Evolutionary conservation across 2,113 vertebrate genomes (phyloP).

Genomic region (Pogonocichla stellata): DNA sequence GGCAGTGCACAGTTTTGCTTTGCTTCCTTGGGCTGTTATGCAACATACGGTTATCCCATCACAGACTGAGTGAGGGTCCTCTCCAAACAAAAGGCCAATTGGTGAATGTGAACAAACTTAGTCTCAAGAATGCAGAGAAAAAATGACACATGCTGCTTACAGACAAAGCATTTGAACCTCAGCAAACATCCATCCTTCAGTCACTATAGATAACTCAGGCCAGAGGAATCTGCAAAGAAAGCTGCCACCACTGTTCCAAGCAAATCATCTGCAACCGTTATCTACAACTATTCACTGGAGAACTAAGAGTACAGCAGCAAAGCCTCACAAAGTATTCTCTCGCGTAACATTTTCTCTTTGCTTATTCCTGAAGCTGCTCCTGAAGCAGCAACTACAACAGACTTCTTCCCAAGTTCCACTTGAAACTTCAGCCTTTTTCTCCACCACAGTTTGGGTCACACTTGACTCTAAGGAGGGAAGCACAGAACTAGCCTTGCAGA

Average conservation of each 20-base stretch:
- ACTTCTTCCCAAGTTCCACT: background rate
- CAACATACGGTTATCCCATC: background rate
- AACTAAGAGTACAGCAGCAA: background rate
- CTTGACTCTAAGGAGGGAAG: background rate
- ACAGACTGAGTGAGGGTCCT: background rate
- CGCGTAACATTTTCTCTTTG: accelerated
- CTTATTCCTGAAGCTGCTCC: background rate
- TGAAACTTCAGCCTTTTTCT: background rate
- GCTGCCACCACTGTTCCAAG: background rate
- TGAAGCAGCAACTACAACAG: background rate
- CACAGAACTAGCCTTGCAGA: background rate
- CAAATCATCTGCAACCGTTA: background rate
- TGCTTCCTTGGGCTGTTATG: background rate
- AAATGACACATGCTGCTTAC: background rate
- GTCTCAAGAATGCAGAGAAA: background rate
- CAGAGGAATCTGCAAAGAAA: background rate
- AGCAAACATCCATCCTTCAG: background rate
- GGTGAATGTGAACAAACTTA: background rate
- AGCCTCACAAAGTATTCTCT: background rate
- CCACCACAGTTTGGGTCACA: background rate
- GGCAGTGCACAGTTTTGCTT: background rate
- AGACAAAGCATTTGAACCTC: background rate
- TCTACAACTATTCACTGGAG: background rate
- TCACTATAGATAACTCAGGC: background rate
- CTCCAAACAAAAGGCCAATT: background rate